Conservation (phyloP, 1,140 invertebrate species). For the Marisa cornuarietis region DNA sequence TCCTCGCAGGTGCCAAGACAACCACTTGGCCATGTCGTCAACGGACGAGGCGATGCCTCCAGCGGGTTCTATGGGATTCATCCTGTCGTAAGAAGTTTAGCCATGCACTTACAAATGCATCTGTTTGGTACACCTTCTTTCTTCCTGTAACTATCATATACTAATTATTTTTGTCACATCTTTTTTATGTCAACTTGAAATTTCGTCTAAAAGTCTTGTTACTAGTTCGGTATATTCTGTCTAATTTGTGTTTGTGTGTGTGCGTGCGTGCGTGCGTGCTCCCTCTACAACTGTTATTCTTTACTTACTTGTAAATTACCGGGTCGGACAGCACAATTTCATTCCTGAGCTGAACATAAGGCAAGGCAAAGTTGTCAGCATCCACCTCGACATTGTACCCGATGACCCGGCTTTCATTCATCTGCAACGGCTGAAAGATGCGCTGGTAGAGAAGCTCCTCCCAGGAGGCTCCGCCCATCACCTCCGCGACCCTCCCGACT, state of each 20-base stretch:
- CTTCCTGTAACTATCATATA: not conserved
- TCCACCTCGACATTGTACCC: not conserved
- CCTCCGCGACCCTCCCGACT: slow-evolving; percentile 18
- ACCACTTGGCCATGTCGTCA: slow-evolving; percentile 1
- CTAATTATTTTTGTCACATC: not conserved
- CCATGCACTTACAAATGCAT: not conserved
- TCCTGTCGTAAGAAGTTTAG: slow-evolving; percentile 11
- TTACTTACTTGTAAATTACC: slow-evolving; percentile 4
- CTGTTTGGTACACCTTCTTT: not conserved
- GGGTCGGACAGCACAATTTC: not conserved
- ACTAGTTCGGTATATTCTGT: accelerated
- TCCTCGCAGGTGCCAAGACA: slow-evolving; percentile 29
- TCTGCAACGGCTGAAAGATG: slow-evolving; percentile 21
- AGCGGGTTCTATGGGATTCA: slow-evolving; percentile 29
- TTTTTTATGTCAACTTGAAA: not conserved
- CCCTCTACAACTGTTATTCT: not conserved
- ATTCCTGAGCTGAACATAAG: slow-evolving; percentile 9
- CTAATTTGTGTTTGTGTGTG: not conserved
- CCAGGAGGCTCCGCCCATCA: slow-evolving; percentile 25
- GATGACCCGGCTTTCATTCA: slow-evolving; percentile 5
- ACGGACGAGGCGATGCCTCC: slow-evolving; percentile 26
- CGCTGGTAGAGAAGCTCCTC: slow-evolving; percentile 15
- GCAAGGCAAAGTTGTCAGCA: slow-evolving; percentile 8
- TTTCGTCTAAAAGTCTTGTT: not conserved
- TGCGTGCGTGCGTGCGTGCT: not conserved